Conservation (phyloP, 2,888 invertebrate genomes). For the Xestia ashworthii region DNA sequence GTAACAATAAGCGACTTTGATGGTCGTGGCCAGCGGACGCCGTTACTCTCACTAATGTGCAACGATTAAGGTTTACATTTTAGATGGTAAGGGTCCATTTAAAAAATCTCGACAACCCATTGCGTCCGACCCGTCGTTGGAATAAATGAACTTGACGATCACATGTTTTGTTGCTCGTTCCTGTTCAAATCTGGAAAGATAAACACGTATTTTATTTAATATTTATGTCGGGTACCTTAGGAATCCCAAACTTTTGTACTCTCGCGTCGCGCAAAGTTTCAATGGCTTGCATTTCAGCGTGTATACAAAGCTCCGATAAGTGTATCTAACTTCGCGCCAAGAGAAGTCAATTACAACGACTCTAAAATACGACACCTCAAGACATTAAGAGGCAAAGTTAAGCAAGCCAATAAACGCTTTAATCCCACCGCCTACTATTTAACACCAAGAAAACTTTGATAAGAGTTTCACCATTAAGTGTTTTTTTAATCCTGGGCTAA, state of each 20-base stretch:
- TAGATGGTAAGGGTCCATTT: constrained; percentile 72
- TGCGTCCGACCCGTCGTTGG: constrained; percentile 64
- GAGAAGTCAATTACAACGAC: constrained; percentile 78
- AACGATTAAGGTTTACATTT: constrained; percentile 82
- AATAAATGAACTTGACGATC: constrained; percentile 64
- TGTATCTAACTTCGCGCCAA: constrained; percentile 71
- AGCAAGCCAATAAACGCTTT: constrained; percentile 77
- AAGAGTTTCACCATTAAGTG: constrained; percentile 69
- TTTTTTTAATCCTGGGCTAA: constrained; percentile 70
- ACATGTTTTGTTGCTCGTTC: constrained; percentile 49
- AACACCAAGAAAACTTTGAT: constrained; percentile 72
- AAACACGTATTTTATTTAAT: constrained; percentile 58
- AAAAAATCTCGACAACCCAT: constrained; percentile 67
- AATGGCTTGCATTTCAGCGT: constrained; percentile 65
- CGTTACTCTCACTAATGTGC: constrained; percentile 81
- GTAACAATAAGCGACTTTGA: constrained; percentile 83
- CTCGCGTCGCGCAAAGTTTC: constrained; percentile 63
- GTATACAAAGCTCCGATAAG: constrained; percentile 69
- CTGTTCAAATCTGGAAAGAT: constrained; percentile 51
- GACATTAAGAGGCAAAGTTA: constrained; percentile 77
- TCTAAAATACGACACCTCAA: constrained; percentile 78
- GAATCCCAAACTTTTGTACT: constrained; percentile 42
- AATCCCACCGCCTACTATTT: constrained; percentile 73
- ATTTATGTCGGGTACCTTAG: constrained; percentile 46
- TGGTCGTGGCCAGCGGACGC: constrained; percentile 76